Conservation (phyloP, 1,140 invertebrate species). For the Glomeris maerens region DNA sequence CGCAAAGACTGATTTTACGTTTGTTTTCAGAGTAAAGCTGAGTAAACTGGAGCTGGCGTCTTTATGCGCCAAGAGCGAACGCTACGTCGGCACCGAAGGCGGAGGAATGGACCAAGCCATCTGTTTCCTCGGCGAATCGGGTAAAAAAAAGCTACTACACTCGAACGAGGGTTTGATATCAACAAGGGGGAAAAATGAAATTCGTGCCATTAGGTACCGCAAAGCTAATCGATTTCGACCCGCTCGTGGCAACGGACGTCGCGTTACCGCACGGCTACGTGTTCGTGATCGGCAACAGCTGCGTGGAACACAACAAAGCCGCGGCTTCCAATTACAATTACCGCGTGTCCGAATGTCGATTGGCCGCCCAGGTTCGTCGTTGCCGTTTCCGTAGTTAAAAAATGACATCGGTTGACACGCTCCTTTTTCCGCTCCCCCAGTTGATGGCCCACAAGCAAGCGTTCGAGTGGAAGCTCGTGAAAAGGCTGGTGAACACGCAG, state of each 20-base stretch:
- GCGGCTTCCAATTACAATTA: conserved; percentile 77
- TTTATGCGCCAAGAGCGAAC: conserved; percentile 73
- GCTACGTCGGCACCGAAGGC: conserved; percentile 55
- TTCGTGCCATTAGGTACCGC: conserved; percentile 45
- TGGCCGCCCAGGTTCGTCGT: conserved; percentile 60
- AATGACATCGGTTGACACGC: background rate
- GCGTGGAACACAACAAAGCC: conserved; percentile 85
- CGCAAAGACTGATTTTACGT: conserved; percentile 4
- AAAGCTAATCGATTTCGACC: conserved; percentile 88
- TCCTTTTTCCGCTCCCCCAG: conserved; percentile 28
- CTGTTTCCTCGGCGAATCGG: conserved; percentile 74
- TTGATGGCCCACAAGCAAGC: conserved; percentile 51
- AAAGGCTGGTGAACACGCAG: conserved; percentile 55
- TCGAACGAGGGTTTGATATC: background rate
- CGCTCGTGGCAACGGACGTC: conserved; percentile 61
- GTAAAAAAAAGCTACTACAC: conserved; percentile 30
- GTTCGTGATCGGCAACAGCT: conserved; percentile 88
- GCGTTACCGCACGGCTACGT: conserved; percentile 58
- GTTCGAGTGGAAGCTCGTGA: conserved; percentile 44
- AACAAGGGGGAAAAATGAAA: background rate
- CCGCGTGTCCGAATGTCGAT: conserved; percentile 81
- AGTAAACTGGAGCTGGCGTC: conserved; percentile 63
- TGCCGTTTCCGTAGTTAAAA: too few relatives aligned
- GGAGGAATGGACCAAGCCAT: conserved; percentile 99
- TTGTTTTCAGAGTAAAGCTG: conserved; percentile 32